Conservation (phyloP, 1,140 invertebrate genomes). For the Aphaenogaster floridana region DNA sequence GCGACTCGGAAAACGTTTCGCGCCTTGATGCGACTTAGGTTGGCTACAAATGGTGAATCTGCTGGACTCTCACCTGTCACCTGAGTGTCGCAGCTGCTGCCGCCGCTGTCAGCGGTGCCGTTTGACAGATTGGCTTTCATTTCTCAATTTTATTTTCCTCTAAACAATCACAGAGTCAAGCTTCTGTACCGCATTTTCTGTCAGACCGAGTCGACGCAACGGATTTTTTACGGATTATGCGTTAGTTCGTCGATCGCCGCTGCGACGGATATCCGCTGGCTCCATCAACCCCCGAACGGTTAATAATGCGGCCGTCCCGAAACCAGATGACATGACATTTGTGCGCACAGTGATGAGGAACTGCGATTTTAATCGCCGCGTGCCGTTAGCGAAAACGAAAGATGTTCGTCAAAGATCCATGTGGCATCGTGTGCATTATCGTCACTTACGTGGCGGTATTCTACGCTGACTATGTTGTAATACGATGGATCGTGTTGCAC, state of each 20-base stretch:
- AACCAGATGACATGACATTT: slow-evolving; percentile 42
- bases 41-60: background rate
- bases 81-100: background rate
- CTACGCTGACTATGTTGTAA: slow-evolving; percentile 97
- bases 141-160: background rate
- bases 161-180: background rate
- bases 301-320: slow-evolving; percentile 19
- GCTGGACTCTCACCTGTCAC: background rate
- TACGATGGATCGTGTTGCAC: slow-evolving; percentile 94
- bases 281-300: background rate
- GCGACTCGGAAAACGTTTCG: too few relatives aligned
- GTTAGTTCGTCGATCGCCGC: background rate
- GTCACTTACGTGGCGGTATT: slow-evolving; percentile 94
- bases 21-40: background rate
- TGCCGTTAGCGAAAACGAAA: slow-evolving; percentile 62
- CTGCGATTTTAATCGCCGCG: slow-evolving; percentile 29
- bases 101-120: background rate
- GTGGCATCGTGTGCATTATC: slow-evolving; percentile 94
- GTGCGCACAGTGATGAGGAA: slow-evolving; percentile 38
- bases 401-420: slow-evolving; percentile 93
- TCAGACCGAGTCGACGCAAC: background rate
- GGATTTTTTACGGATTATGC: background rate
- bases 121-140: slow-evolving; percentile 8
- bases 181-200: background rate
- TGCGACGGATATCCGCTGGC: background rate